Evolutionary conservation across 2,797 vertebrate genomes (phyloP).

Genomic region (Callimico goeldii): DNA sequence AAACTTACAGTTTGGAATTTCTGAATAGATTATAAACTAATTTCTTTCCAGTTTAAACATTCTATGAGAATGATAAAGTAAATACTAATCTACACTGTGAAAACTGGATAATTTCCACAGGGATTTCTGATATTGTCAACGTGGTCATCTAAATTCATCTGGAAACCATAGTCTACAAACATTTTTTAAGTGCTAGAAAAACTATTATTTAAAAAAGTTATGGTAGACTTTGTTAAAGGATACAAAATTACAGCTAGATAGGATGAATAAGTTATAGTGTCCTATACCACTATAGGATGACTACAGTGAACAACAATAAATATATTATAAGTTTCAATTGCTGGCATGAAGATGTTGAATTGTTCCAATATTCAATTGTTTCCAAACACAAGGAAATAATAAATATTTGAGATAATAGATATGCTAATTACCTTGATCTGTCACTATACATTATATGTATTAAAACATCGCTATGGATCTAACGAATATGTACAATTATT

Average conservation of each 20-base stretch:
- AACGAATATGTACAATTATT: not conserved
- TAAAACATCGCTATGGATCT: not conserved
- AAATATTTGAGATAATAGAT: not conserved
- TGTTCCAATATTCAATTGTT: not conserved
- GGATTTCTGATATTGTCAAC: not conserved
- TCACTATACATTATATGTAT: not conserved
- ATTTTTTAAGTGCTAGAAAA: not conserved
- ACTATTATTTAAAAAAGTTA: not conserved
- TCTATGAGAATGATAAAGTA: not conserved
- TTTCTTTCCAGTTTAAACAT: not conserved
- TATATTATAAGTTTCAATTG: not conserved
- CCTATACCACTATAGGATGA: not conserved
- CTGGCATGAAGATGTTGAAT: not conserved
- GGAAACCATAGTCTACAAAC: not conserved
- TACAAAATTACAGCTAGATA: not conserved
- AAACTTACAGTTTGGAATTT: not conserved
- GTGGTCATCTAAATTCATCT: not conserved
- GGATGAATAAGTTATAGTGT: not conserved
- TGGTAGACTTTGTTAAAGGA: not conserved
- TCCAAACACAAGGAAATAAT: not conserved
- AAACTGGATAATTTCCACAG: not conserved
- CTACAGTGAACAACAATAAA: not conserved
- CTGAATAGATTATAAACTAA: not conserved
- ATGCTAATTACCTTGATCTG: not conserved
- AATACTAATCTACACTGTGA: not conserved